These are phyloP conservation scores for Sinotaia quadrata DNA, from an alignment of 2,888 invertebrate species.

Conservation along the genomic window DNA sequence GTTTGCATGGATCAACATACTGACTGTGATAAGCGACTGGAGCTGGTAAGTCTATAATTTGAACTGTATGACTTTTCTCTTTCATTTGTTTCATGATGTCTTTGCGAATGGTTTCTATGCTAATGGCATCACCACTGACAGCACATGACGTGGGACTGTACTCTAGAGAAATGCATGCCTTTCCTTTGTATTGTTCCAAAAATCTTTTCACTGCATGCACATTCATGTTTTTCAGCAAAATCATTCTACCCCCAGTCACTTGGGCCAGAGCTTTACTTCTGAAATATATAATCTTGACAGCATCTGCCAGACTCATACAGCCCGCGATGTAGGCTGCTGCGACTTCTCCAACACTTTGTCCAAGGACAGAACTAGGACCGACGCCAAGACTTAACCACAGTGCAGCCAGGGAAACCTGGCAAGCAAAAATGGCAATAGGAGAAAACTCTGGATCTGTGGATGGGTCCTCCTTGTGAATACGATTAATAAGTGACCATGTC, in stretches of 20 bases:
- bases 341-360: constrained; percentile 55
- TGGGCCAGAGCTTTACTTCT: constrained; percentile 37
- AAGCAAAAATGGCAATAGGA: constrained; percentile 49
- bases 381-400: constrained; percentile 46
- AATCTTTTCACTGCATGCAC: constrained; percentile 31
- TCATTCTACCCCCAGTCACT: constrained; percentile 43
- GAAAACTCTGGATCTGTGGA: constrained; percentile 38
- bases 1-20: constrained; percentile 36
- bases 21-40: constrained; percentile 51
- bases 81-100: constrained; percentile 22
- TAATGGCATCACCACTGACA: constrained; percentile 42
- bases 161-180: constrained; percentile 43
- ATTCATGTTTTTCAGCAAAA: constrained; percentile 39
- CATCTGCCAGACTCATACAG: constrained; percentile 38
- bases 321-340: constrained; percentile 49
- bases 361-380: constrained; percentile 42
- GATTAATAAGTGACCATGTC: constrained; percentile 33
- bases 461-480: constrained; percentile 33
- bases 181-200: constrained; percentile 22
- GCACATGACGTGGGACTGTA: constrained; percentile 43
- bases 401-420: constrained; percentile 42
- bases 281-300: constrained; percentile 47
- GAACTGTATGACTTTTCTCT: constrained; percentile 5
- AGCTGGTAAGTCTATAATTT: constrained; percentile 37
- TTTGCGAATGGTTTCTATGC: too few relatives aligned